Evolutionary conservation across 2,888 invertebrate species (phyloP).

Genomic region (Torymus aiolomorphi): DNA sequence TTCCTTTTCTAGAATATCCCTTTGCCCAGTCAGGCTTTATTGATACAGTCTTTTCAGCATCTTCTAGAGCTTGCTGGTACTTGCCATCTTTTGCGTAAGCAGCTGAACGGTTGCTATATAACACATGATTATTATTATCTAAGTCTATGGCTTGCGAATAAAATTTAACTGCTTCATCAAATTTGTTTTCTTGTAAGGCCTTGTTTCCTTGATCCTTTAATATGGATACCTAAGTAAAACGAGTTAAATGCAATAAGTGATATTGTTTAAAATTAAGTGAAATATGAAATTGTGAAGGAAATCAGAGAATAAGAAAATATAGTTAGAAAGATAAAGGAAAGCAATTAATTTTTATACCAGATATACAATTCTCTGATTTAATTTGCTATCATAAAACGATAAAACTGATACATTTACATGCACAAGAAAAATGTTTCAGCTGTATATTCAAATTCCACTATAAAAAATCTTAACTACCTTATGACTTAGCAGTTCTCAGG

Average conservation of each 20-base stretch:
- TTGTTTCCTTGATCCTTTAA: conserved; percentile 93
- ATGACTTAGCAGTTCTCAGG: conserved; percentile 41
- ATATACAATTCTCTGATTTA: too few species aligned
- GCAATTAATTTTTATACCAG: too few species aligned
- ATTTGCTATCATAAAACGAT: too few species aligned
- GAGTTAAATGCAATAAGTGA: too few species aligned
- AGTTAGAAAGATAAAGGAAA: too few species aligned
- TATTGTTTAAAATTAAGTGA: too few species aligned
- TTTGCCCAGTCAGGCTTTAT: conserved; percentile 92
- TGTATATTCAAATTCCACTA: neutral
- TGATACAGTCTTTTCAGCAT: conserved; percentile 89
- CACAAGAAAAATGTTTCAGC: too few species aligned
- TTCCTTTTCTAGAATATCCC: conserved; percentile 92
- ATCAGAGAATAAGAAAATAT: too few species aligned
- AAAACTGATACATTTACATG: too few species aligned
- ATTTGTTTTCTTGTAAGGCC: conserved; percentile 86
- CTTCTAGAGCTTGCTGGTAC: conserved; percentile 85
- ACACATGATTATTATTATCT: conserved; percentile 89
- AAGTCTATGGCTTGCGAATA: conserved; percentile 89
- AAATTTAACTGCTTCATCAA: conserved; percentile 85
- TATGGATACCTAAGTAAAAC: conserved; percentile 81
- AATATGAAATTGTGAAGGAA: too few species aligned
- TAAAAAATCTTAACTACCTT: neutral
- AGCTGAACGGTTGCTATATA: conserved; percentile 94
- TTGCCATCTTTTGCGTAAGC: conserved; percentile 89